Conservation (phyloP, 2,113 vertebrate genomes). For the Cochlearius cochlearius region DNA sequence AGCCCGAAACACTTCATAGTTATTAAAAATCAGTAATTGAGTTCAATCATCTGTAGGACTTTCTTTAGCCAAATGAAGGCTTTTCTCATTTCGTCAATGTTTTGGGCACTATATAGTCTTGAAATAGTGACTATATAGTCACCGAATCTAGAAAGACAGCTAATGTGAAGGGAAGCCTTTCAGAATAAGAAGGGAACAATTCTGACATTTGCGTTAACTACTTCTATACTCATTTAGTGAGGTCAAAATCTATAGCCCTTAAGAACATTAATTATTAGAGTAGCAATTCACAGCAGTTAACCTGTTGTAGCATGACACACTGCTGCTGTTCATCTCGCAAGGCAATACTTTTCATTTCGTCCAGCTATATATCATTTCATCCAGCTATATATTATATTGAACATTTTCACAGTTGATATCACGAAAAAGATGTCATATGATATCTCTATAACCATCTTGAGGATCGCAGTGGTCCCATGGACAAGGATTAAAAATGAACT, state of each 20-base stretch:
- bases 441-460: background rate
- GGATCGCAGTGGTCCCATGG: background rate
- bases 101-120: background rate
- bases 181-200: background rate
- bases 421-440: background rate
- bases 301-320: background rate
- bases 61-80: background rate
- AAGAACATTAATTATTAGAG: background rate
- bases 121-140: background rate
- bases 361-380: background rate
- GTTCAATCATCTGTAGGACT: background rate
- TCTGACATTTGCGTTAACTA: background rate
- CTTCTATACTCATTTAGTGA: background rate
- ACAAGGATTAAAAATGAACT: background rate
- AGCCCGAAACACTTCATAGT: background rate
- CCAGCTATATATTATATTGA: background rate
- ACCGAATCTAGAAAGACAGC: background rate
- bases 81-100: background rate
- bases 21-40: background rate
- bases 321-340: background rate
- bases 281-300: background rate
- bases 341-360: background rate
- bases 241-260: background rate
- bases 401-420: background rate
- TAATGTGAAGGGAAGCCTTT: background rate